phyloP scores from a whole-genome alignment of 1,140 invertebrate species.

The Frieseomelitta varia region DNA sequence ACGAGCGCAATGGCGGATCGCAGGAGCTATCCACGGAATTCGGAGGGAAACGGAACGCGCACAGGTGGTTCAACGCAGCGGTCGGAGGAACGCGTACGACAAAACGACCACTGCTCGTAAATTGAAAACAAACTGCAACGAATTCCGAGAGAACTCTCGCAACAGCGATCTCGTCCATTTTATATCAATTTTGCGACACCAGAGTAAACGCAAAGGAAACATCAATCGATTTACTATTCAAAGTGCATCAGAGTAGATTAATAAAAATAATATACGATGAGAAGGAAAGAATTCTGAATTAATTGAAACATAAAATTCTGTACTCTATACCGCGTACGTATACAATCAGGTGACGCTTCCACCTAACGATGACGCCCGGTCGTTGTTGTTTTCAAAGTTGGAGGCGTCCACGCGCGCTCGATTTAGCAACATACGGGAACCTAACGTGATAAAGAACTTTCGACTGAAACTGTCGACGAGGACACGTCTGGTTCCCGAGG shows the following conservation, averaged over 20 bases:
- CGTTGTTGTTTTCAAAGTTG: neutral
- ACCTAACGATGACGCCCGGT: neutral
- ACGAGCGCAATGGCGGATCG: neutral
- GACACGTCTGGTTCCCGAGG: neutral
- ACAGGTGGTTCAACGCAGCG: conserved; percentile 30
- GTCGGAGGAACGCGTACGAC: neutral
- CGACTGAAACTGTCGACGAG: neutral
- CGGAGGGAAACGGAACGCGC: neutral
- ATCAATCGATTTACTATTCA: neutral
- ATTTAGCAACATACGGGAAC: neutral
- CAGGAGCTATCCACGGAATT: conserved; percentile 24
- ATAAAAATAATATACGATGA: no score
- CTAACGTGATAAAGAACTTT: neutral
- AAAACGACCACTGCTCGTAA: neutral
- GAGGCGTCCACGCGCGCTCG: neutral
- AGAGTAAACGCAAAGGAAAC: neutral
- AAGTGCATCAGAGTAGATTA: neutral
- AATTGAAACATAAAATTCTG: no score
- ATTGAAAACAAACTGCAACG: no score
- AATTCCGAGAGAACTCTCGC: no score
- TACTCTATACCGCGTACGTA: no score
- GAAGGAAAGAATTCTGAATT: no score
- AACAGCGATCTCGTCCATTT: no score
- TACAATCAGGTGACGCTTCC: neutral
- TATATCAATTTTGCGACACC: neutral